Conservation (phyloP, 2,797 vertebrate genomes). For the Agapornis canus region DNA sequence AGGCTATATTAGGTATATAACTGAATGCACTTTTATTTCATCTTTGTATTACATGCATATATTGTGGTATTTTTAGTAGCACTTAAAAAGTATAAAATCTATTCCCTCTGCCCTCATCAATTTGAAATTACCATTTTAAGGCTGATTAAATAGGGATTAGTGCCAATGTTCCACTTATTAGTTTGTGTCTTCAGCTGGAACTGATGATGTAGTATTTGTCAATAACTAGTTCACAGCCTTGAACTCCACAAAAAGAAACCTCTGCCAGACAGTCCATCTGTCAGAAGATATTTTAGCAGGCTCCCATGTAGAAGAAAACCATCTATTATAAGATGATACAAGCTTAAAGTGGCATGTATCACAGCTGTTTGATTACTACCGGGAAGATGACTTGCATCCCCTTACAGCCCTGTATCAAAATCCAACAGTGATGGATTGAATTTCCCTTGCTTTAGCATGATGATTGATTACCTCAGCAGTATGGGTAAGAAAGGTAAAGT, state of each 20-base stretch:
- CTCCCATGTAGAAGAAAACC: constrained; percentile 72
- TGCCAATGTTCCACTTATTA: constrained; percentile 85
- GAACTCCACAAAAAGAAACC: constrained; percentile 76
- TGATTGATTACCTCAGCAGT: constrained; percentile 78
- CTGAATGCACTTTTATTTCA: constrained; percentile 70
- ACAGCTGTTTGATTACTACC: constrained; percentile 82
- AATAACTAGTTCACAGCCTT: constrained; percentile 81
- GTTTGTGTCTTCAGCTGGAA: constrained; percentile 82
- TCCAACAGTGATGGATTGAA: constrained; percentile 79
- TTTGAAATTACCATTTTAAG: constrained; percentile 85
- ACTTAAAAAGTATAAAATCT: constrained; percentile 80
- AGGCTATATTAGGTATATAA: not conserved
- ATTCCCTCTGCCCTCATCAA: constrained; percentile 82
- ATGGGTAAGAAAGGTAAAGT: constrained; percentile 62
- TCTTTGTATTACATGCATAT: constrained; percentile 67
- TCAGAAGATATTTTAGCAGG: constrained; percentile 72
- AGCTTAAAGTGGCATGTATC: constrained; percentile 79
- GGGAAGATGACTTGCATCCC: constrained; percentile 74
- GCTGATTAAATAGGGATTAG: constrained; percentile 87
- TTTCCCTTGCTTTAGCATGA: constrained; percentile 68
- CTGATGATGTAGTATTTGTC: constrained; percentile 84
- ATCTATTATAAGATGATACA: constrained; percentile 78
- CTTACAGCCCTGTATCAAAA: constrained; percentile 73
- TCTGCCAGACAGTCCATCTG: constrained; percentile 74
- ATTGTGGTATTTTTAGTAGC: constrained; percentile 77